Percentiles rank a stretch among this genome's conserved stretches.
These are phyloP conservation scores for Dendrophyllia cribrosa DNA, from an alignment of 64 coral and sea anemone genomes.

Conservation along the genomic window DNA sequence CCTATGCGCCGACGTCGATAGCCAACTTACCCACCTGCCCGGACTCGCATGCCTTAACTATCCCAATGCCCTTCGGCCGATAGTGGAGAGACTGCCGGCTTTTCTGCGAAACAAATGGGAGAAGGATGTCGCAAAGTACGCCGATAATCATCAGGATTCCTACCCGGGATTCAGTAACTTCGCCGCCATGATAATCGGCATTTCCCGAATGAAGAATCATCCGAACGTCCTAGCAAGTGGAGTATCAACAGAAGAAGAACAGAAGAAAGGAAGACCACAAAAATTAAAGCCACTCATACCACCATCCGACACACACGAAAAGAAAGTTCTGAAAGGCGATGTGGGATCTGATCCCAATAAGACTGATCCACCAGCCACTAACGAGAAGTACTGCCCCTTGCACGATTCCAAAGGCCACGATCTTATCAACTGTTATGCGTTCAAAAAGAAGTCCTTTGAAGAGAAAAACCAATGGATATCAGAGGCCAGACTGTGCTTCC, in stretches of 20 bases:
- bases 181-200: background rate
- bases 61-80: background rate
- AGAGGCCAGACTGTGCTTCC: constrained; percentile 44
- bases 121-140: constrained; percentile 29
- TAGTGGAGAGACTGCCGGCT: constrained; percentile 1
- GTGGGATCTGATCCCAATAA: background rate
- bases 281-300: background rate
- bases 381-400: constrained; percentile 20
- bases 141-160: constrained; percentile 3
- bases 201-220: constrained; percentile 35
- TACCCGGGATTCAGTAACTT: background rate
- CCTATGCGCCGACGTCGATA: constrained; percentile 24
- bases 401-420: background rate
- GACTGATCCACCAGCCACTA: background rate
- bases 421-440: background rate
- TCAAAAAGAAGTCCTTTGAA: background rate
- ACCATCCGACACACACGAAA: background rate
- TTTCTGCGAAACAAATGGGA: constrained; percentile 28
- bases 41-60: constrained; percentile 36
- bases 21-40: background rate
- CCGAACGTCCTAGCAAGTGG: constrained; percentile 29
- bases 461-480: constrained; percentile 44
- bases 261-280: background rate
- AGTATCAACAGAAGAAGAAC: background rate
- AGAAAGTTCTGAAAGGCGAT: background rate